Percentiles rank a stretch among this genome's conserved stretches.
Conservation (phyloP, 1,140 invertebrate species). For the Steinernema feltiae region DNA sequence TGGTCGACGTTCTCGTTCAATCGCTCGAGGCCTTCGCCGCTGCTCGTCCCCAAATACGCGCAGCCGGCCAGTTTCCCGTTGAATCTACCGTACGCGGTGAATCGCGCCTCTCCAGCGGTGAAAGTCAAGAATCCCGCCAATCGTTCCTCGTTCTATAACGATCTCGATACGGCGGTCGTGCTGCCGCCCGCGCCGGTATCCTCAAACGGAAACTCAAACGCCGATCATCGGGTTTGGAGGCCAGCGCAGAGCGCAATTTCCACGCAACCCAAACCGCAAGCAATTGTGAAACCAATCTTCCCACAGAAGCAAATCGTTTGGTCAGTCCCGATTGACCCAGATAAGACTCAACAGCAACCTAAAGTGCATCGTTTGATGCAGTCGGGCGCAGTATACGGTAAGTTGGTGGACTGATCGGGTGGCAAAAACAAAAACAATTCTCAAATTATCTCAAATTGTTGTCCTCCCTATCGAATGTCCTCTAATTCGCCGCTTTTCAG, state of each 20-base stretch:
- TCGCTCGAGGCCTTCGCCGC: neutral
- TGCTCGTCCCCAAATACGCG: neutral
- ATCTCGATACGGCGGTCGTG: neutral
- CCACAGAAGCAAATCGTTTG: neutral
- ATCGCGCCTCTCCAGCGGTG: neutral
- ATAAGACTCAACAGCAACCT: neutral
- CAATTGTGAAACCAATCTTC: neutral
- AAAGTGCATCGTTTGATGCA: neutral
- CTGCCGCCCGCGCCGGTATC: neutral
- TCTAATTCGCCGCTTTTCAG: neutral
- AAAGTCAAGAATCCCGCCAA: neutral
- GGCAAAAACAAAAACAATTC: neutral
- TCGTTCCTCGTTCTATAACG: neutral
- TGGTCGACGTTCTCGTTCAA: neutral
- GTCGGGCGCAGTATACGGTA: conserved; percentile 9
- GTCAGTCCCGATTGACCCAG: neutral
- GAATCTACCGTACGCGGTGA: neutral
- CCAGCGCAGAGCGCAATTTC: neutral
- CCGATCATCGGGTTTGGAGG: neutral
- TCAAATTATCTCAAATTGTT: neutral
- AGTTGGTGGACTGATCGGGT: neutral
- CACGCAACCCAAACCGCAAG: neutral
- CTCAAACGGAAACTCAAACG: neutral
- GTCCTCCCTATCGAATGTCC: neutral
- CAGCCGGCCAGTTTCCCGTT: neutral